Base-by-base conservation (phyloP, 2,888 invertebrate genomes). In the Caenorhabditis uteleia region DNA sequence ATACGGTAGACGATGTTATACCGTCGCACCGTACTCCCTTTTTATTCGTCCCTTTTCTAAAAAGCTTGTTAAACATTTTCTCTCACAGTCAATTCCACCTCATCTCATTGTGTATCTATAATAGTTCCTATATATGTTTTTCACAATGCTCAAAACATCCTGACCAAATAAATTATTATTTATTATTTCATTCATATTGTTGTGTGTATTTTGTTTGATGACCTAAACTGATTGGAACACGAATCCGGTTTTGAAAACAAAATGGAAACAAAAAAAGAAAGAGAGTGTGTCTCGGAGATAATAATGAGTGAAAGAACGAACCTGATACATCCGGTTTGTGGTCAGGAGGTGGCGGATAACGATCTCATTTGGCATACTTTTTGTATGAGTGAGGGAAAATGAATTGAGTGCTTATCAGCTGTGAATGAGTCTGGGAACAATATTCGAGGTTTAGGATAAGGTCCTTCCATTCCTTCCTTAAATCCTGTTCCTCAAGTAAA, bases 141-240 rank as follows among this genome's bases (percentile, higher is more conserved):
- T 51, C n/a, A 38, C 51, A 38, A 45, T 34, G 50, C 51, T 45
- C 51, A 48, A n/a, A n/a, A n/a, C n/a, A n/a, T n/a, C n/a, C 45
- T 49, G 49, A 54, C 60, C 60, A 54, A 60, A 60, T 60, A 60
- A 60, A 60, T 60, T 60, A 60, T 60, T 60, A 54, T 54, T 60
- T 60, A 60, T 60, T 60, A 25, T 46, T 42, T 36, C 8, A 26
- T 23, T 47, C 44, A 36, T 53, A 53, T 38, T 42, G 26, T 27
- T 27, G 21, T 39, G 16, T 46, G 29, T 53, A 33, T 44, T n/a
- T 12, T 29, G 33, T 42, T 34, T 38, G 25, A 20, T 58, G 57
- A 58, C 57, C 57, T 46, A 58, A n/a, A n/a, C n/a, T 40, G n/a
- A n/a, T n/a, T n/a, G n/a, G n/a, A n/a, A n/a, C n/a, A n/a, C n/a